Conservation (phyloP, 53 echinoderm and acorn worm genomes). For the Mesocentrotus franciscanus region DNA sequence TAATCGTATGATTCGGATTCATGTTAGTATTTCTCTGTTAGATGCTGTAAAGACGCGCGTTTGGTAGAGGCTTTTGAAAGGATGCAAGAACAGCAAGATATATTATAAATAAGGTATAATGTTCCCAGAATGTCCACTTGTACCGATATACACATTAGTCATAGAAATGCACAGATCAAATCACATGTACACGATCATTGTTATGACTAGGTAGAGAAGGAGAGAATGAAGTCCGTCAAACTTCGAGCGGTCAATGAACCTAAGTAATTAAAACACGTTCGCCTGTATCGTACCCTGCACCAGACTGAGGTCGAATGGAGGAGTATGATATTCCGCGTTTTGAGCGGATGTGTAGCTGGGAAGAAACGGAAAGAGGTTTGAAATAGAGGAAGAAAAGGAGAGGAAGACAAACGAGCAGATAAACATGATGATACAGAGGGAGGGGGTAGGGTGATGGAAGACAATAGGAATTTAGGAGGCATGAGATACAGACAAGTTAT, state of each 20-base stretch:
- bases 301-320: constrained; percentile 23
- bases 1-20: neutral
- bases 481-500: neutral
- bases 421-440: constrained; percentile 29
- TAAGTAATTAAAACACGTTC: constrained; percentile 36
- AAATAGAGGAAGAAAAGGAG: neutral
- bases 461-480: neutral
- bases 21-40: neutral
- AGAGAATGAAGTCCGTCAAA: constrained; percentile 23
- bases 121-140: neutral
- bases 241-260: constrained; percentile 54
- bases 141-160: neutral
- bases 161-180: neutral
- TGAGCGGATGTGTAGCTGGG: neutral
- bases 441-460: neutral
- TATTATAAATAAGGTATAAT: neutral
- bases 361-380: constrained; percentile 8
- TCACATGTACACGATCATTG: neutral
- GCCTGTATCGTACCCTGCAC: neutral
- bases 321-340: constrained; percentile 49
- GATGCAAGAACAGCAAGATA: neutral
- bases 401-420: neutral
- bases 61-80: neutral
- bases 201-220: constrained; percentile 3
- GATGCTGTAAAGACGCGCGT: neutral